Percentiles rank a stretch among this genome's conserved stretches.
These are phyloP conservation scores for Saxicola maurus DNA, from an alignment of 2,797 vertebrate species.

Conservation along the genomic window DNA sequence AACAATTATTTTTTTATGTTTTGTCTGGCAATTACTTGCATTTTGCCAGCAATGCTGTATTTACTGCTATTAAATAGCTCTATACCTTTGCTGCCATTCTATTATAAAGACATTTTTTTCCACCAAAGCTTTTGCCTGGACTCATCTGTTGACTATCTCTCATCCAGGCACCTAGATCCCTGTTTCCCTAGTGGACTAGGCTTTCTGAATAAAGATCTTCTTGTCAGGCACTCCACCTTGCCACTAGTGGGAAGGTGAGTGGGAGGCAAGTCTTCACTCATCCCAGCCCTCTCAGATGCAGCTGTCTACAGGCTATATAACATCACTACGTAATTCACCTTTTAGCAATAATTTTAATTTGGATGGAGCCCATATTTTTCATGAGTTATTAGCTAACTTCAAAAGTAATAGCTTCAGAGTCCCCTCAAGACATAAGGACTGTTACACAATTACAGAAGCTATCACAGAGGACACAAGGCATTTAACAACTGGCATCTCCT, in stretches of 20 bases:
- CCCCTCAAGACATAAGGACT: neutral
- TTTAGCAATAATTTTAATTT: constrained; percentile 43
- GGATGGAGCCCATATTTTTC: constrained; percentile 29
- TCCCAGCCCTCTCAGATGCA: neutral
- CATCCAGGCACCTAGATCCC: neutral
- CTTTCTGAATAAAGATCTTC: neutral
- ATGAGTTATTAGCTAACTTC: constrained; percentile 20
- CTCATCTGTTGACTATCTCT: neutral
- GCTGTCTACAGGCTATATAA: neutral
- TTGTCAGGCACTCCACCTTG: neutral
- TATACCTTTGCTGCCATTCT: neutral
- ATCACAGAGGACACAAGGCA: neutral
- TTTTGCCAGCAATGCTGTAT: neutral
- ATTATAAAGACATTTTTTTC: neutral
- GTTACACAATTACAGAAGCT: neutral
- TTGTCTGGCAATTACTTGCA: neutral
- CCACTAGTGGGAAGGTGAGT: neutral
- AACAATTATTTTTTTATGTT: neutral
- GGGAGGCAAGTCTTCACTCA: neutral
- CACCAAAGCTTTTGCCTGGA: neutral
- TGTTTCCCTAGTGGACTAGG: neutral
- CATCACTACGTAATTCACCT: constrained; percentile 14
- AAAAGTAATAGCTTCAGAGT: neutral
- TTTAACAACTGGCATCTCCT: neutral
- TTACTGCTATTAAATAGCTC: neutral